Base-by-base conservation (phyloP, 1,140 invertebrate species). In the Nebria ingens region DNA sequence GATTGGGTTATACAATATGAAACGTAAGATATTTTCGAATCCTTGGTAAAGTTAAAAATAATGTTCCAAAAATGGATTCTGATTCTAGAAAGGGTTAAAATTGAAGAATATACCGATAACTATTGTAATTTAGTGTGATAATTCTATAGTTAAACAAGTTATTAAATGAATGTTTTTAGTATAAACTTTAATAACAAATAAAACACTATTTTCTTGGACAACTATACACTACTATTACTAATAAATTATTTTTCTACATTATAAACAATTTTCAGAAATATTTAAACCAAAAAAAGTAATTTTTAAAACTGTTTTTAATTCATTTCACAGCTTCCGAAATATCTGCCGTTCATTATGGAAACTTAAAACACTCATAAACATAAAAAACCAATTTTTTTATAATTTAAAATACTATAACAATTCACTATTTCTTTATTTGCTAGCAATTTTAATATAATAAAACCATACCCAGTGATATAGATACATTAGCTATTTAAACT, bases 1-100 rank as follows among this genome's bases (percentile, higher is more conserved):
- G 65, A 76, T 78, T 2, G 65, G 60, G 29, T 74, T 77, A 60
- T 73, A 75, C 52, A 52, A 58, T 20, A 21, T 55, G 1, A 57
- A 54, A 49, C 55, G 51, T 25, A 23, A 54, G 20, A 12, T 59
- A 21, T 54, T 54, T 9, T 2, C n/a, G 15, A 29, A 38, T 21
- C 40, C 9, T 11, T 54, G 17, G 40, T 55, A 34, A 22, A n/a
- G n/a, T n/a, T n/a, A n/a, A n/a, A n/a, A n/a, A n/a, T n/a, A n/a
- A n/a, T n/a, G n/a, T n/a, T n/a, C n/a, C n/a, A n/a, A n/a, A n/a
- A n/a, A n/a, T n/a, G n/a, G n/a, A n/a, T n/a, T n/a, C n/a, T n/a
- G n/a, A n/a, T n/a, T n/a, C n/a, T n/a, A n/a, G n/a, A n/a, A n/a
- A n/a, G n/a, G n/a, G n/a, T n/a, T n/a, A n/a, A n/a, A n/a, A n/a